Evolutionary conservation across 2,113 vertebrate species (phyloP).

Genomic region (Labeo rohita): DNA sequence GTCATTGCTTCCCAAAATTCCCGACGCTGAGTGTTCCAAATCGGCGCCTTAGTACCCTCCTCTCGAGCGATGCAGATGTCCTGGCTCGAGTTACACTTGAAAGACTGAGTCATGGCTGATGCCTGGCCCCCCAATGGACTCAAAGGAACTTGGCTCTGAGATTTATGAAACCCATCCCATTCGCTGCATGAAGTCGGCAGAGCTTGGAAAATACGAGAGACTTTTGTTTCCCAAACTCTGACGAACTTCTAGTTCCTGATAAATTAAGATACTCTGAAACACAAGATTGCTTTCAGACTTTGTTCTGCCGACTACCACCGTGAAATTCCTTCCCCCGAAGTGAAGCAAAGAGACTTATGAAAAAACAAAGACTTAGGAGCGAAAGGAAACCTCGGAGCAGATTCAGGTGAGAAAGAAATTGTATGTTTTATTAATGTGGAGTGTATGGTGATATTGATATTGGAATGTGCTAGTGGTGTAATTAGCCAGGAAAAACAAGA

Average conservation of each 20-base stretch:
- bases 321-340: slow-evolving; percentile 27
- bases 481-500: slow-evolving; percentile 58
- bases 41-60: slow-evolving; percentile 58
- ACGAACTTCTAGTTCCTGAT: neutral
- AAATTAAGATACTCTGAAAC: slow-evolving; percentile 11
- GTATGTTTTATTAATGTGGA: slow-evolving; percentile 51
- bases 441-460: slow-evolving; percentile 59
- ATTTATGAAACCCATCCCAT: slow-evolving; percentile 69
- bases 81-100: slow-evolving; percentile 71
- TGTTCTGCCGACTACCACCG: neutral
- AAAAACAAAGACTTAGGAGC: neutral
- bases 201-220: slow-evolving; percentile 62
- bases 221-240: slow-evolving; percentile 30
- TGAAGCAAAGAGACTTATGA: slow-evolving; percentile 5
- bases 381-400: slow-evolving; percentile 8
- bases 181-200: slow-evolving; percentile 64
- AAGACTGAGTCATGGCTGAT: slow-evolving; percentile 70
- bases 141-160: slow-evolving; percentile 70
- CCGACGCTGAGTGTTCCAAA: slow-evolving; percentile 53
- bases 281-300: slow-evolving; percentile 37
- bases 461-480: slow-evolving; percentile 48
- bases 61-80: slow-evolving; percentile 75
- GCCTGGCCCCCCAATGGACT: slow-evolving; percentile 67
- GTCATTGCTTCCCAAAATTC: slow-evolving; percentile 56
- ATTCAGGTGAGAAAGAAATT: slow-evolving; percentile 23